These are phyloP conservation scores for Aphaenogaster floridana DNA, from an alignment of 1,140 invertebrate species.

Conservation along the genomic window DNA sequence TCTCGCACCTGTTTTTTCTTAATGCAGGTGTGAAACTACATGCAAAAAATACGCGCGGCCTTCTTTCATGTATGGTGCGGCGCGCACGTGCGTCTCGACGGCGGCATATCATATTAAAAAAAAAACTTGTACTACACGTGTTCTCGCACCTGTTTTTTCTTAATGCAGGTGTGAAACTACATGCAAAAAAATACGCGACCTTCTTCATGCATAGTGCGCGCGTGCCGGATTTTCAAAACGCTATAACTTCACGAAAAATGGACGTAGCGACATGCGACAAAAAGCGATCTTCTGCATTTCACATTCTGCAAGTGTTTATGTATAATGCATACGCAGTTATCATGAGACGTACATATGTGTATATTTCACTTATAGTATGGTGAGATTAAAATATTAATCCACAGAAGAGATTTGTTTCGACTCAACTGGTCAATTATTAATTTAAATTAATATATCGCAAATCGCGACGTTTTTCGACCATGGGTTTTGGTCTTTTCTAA, in stretches of 20 bases:
- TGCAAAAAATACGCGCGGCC: neutral
- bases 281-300: neutral
- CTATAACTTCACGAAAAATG: neutral
- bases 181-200: neutral
- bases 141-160: neutral
- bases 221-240: neutral
- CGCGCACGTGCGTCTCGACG: neutral
- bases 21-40: neutral
- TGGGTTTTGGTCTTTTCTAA: too few relatives aligned
- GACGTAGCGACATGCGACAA: neutral
- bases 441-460: too few relatives aligned
- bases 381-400: too few relatives aligned
- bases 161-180: neutral
- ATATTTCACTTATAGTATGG: neutral
- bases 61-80: neutral
- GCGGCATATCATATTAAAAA: neutral
- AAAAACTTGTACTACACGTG: neutral
- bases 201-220: neutral
- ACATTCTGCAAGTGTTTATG: neutral
- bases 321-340: neutral
- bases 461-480: too few relatives aligned
- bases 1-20: neutral
- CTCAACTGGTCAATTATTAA: too few relatives aligned
- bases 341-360: neutral
- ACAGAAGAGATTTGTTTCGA: too few relatives aligned